Evolutionary conservation across 2,113 vertebrate genomes (phyloP), one percentile per base, ranked within the genome.

Genomic region (Lophura nycthemera): DNA sequence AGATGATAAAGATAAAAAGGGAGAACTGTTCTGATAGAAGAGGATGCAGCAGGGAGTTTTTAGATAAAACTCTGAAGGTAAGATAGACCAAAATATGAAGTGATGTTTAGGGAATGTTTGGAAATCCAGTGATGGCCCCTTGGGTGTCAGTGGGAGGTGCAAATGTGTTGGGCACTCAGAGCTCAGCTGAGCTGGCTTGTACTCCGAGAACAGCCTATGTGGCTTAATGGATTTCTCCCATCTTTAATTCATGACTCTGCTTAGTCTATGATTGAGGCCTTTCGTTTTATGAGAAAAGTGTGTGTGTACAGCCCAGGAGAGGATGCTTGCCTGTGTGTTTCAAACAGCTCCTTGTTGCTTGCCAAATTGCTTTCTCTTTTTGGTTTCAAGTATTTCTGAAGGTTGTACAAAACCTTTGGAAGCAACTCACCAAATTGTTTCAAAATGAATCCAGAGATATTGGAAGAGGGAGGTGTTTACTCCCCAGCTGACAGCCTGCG

Each of bases 161-260:
- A 3, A 2, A 57, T 59, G 52, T 47, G 36, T 65, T 8, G 20
- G 42, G 40, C 76, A 72, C 40, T 89, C 57, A 65, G 88, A 81
- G 52, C 38, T 83, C 29, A 20, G 27, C 50, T 38, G 60, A 86
- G 54, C 32, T 61, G 64, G 47, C 67, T 64, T 71, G 32, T 72
- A 52, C 34, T 75, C 69, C 71, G 61, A 15, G 38, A 86, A 69
- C 8, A 67, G 70, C 80, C 81, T 81, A 13, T 87, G n/a, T 34
- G 47, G 71, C 29, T 92, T 91, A 81, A 76, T 95, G 85, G 47
- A 59, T 91, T 95, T 88, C n/a, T 91, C 3, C 43, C 76, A 66
- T 94, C 76, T 95, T 95, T 95, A 86, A 91, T 96, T 95, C 80
- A 84, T 92, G 54, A 72, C 9, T 74, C 36, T 59, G 42, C 38